Base-by-base conservation (phyloP, 2,113 vertebrate species). In the Cochlearius cochlearius region DNA sequence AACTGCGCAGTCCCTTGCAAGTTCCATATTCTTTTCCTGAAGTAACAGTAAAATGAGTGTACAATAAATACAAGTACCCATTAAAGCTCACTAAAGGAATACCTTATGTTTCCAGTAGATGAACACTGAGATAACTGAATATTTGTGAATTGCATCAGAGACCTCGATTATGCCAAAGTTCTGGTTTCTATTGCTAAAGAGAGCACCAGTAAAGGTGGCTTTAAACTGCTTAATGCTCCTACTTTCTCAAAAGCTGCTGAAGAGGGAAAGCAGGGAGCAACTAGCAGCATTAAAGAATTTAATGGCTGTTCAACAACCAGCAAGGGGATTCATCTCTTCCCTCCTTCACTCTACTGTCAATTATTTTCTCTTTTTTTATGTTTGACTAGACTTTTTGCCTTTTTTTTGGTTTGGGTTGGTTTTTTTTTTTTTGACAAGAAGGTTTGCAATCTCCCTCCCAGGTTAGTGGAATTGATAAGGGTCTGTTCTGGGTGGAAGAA, bases 11-110 rank as follows among this genome's bases (percentile, higher is more conserved):
- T 86, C 88, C 67, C 50, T 73, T 92, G 74, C 56, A 75, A 93
- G 86, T 84, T 91, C 43, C 43, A 49, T 97, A 80, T 72, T 96
- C 67, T 83, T 80, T 71, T 71, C 75, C 88, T 92, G 76, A 91
- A 95, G 72, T 81, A 95, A 59, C 68, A 82, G 47, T 90, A 91
- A 96, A 93, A 93, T 22, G 26, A 92, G 64, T 56, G 60, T 82
- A 84, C 59, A 82, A 79, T 90, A 94, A 79, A 90, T 92, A 11
- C 19, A 78, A 84, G 79, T 71, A 74, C n/a, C 63, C 55, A 49
- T 94, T 95, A 95, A 95, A 92, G 53, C 56, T 81, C 62, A 30
- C 47, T 90, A 72, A 88, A 94, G 72, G 66, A 63, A 49, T 92
- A 84, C 92, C 45, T 87, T 87, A 64, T 91, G 73, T 84, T 91